Evolutionary conservation across 2,888 invertebrate species (phyloP), one percentile per base, ranked within the genome.

Genomic region (Drosophila colorata): DNA sequence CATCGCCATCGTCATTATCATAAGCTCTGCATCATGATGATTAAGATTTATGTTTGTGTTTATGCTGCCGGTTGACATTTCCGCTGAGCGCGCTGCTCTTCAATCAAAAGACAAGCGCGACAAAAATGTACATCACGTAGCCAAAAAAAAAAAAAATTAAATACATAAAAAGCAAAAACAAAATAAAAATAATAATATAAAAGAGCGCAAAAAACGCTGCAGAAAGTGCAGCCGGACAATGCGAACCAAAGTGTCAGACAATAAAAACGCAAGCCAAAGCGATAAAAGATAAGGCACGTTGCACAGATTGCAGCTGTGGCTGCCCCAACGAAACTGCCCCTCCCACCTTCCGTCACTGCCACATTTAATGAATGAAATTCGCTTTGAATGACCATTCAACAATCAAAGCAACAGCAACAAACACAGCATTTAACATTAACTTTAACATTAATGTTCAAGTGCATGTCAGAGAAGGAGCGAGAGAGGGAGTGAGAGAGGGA

Each of bases 201-300:
- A 53, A 55, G 25, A 49, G 37, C 33, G 25, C 37, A 28, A 48
- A 28, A 52, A 66, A 40, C 14, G 43, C 46, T 55, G 66, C 66
- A 57, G 43, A 53, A 58, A 58, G 16, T 43, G 57, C 63, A 35
- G 65, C 43, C 72, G 65, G 68, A 75, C 86, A 87, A 58, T 71
- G 68, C 59, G 63, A 74, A 52, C 65, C 80, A 80, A 84, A 88
- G 87, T 83, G 85, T 56, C 83, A 51, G 67, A 88, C 88, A 86
- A 88, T 88, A 84, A 83, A 63, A 83, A 78, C 59, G 78, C 81
- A 66, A 86, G 63, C 67, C 74, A 71, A 76, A 64, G 81, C 87
- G 88, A 83, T 87, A 84, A 80, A 80, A 78, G 83, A 83, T 83
- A 83, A 87, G 81, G 78, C 83, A 88, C 83, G 83, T 88, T 86